A percentile compares a stretch with the other conserved stretches of the same genome.
phyloP scores from a whole-genome alignment of 1,140 invertebrate genomes.

The Temnothorax curvispinosus region DNA sequence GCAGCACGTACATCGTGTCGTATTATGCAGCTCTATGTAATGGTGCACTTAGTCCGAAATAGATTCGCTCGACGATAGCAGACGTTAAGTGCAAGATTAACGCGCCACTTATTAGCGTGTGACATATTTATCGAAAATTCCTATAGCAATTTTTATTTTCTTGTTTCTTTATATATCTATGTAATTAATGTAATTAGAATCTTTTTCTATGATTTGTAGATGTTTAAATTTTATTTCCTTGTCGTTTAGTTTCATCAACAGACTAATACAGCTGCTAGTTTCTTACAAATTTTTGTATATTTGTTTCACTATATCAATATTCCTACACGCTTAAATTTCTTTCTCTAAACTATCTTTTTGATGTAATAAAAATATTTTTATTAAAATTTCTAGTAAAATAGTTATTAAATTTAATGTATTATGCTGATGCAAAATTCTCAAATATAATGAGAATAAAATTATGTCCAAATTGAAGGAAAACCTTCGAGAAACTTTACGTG shows the following conservation, averaged over 20 bases:
- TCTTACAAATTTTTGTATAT: neutral
- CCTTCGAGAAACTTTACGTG: neutral
- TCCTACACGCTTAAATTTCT: neutral
- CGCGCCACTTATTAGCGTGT: neutral
- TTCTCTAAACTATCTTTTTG: neutral
- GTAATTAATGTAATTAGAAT: neutral
- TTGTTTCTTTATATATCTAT: neutral
- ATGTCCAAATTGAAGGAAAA: neutral
- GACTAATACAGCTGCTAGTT: neutral
- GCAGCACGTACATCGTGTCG: slow-evolving; percentile 39
- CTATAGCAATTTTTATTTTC: neutral
- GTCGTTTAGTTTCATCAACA: neutral
- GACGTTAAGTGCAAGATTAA: slow-evolving; percentile 21
- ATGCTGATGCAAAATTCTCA: neutral
- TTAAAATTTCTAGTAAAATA: neutral
- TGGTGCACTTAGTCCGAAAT: slow-evolving; percentile 53
- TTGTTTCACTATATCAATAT: neutral
- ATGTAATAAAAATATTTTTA: neutral
- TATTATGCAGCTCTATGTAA: slow-evolving; percentile 53
- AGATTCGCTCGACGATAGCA: slow-evolving; percentile 39
- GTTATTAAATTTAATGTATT: neutral
- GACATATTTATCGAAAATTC: slow-evolving; percentile 31
- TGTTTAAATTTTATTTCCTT: neutral
- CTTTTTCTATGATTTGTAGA: neutral
- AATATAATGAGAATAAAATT: neutral